Evolutionary conservation across 2,113 vertebrate species (phyloP).

Genomic region (Apteryx owenii): DNA sequence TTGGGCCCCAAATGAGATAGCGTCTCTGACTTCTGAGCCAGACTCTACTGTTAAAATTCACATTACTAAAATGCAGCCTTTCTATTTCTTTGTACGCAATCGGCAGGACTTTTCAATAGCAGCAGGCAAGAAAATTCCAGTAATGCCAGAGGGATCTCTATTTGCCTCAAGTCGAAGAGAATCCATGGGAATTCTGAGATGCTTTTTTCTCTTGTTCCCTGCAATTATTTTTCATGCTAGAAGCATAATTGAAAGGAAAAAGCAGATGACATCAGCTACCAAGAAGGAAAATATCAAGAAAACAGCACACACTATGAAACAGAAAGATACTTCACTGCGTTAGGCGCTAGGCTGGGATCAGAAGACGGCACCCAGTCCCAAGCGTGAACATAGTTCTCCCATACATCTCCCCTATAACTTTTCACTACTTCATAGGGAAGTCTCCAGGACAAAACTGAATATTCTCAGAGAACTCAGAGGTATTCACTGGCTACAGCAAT

Average conservation of each 20-base stretch:
- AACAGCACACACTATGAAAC: not conserved
- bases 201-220: constrained; percentile 41
- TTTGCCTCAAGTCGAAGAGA: constrained; percentile 28
- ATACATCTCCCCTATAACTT: not conserved
- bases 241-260: constrained; percentile 26
- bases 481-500: not conserved
- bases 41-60: constrained; percentile 4
- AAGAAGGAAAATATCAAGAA: constrained; percentile 21
- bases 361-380: not conserved
- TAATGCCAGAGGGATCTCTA: constrained; percentile 39
- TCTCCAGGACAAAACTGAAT: not conserved
- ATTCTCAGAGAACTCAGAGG: not conserved
- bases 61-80: constrained; percentile 55
- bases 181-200: constrained; percentile 54
- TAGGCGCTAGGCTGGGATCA: not conserved
- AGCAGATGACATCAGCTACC: constrained; percentile 22
- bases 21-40: constrained; percentile 38
- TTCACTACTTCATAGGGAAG: not conserved
- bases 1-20: constrained; percentile 45
- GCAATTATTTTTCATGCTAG: constrained; percentile 49
- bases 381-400: not conserved
- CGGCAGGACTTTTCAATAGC: constrained; percentile 4
- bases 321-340: constrained; percentile 14
- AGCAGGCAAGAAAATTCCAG: constrained; percentile 33
- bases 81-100: not conserved